Conservation (phyloP, 2,888 invertebrate genomes). For the Eurytoma californica region DNA sequence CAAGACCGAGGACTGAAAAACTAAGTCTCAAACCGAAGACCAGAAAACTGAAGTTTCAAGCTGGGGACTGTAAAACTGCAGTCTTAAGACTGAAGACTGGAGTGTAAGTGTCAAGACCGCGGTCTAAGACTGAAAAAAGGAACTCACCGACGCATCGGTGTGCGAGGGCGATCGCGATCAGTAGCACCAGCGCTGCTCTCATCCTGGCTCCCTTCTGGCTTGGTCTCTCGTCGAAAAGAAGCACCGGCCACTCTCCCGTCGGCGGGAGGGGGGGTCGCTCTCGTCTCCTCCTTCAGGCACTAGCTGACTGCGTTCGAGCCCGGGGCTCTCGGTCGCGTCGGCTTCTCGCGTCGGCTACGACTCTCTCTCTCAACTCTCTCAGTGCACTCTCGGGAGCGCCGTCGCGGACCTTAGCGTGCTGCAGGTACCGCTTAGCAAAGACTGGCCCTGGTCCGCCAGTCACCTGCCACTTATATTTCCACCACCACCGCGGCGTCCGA, state of each 20-base stretch:
- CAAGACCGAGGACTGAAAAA: too few relatives aligned
- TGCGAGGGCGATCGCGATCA: slow-evolving; percentile 66
- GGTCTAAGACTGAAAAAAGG: neutral
- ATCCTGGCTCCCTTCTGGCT: slow-evolving; percentile 62
- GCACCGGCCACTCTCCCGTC: neutral
- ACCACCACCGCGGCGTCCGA: slow-evolving; percentile 65
- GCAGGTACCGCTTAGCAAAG: slow-evolving; percentile 70
- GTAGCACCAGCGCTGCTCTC: slow-evolving; percentile 70
- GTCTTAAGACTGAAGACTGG: too few relatives aligned
- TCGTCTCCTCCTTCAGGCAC: neutral
- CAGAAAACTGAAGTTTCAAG: too few relatives aligned
- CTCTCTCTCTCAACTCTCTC: neutral
- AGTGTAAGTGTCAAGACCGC: too few relatives aligned
- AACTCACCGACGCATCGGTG: slow-evolving; percentile 68
- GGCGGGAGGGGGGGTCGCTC: neutral
- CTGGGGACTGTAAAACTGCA: too few relatives aligned
- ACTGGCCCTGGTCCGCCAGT: slow-evolving; percentile 72
- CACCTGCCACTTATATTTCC: slow-evolving; percentile 72
- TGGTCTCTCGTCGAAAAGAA: slow-evolving; percentile 25
- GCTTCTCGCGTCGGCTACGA: neutral
- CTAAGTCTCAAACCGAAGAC: too few relatives aligned
- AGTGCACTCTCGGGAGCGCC: slow-evolving; percentile 27
- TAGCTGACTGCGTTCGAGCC: neutral
- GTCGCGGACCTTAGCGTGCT: slow-evolving; percentile 64
- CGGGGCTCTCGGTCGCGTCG: neutral